Evolutionary conservation across 2,113 vertebrate species (phyloP).

Genomic region (Stomatorhinus ivindoensis): DNA sequence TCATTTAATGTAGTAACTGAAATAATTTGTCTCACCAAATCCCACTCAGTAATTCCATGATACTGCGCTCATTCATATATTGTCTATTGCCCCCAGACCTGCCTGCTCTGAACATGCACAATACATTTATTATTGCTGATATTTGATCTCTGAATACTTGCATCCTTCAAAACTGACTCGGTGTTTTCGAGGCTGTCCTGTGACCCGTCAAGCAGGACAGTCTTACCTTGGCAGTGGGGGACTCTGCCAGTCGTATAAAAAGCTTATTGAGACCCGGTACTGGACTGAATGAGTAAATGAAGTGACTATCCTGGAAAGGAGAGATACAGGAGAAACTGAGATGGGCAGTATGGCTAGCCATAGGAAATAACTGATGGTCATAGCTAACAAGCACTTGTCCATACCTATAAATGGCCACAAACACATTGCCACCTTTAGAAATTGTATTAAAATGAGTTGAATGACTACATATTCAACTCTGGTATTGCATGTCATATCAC

Average conservation of each 20-base stretch:
- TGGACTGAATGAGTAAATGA: slow-evolving; percentile 96
- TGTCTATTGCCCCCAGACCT: background rate
- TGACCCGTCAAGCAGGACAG: background rate
- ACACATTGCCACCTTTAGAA: background rate
- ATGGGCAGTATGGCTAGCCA: background rate
- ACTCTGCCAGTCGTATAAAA: slow-evolving; percentile 80
- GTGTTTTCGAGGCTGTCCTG: background rate
- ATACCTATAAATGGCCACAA: background rate
- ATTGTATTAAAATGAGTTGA: background rate
- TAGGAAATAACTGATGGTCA: background rate
- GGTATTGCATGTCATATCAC: background rate
- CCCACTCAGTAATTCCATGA: background rate
- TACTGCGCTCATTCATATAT: background rate
- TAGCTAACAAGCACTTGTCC: background rate
- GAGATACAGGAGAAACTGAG: background rate
- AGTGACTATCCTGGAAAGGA: slow-evolving; percentile 82
- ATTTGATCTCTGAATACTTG: background rate
- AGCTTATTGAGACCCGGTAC: slow-evolving; percentile 80
- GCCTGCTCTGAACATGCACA: background rate
- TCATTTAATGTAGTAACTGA: background rate
- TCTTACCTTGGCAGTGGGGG: slow-evolving; percentile 83
- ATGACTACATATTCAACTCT: background rate
- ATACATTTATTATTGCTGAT: background rate
- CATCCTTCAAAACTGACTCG: background rate
- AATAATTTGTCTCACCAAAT: background rate